A percentile compares a stretch with the other conserved stretches of the same genome.
Conservation (phyloP, 2,888 invertebrate genomes). For the Campoplex nolae region DNA sequence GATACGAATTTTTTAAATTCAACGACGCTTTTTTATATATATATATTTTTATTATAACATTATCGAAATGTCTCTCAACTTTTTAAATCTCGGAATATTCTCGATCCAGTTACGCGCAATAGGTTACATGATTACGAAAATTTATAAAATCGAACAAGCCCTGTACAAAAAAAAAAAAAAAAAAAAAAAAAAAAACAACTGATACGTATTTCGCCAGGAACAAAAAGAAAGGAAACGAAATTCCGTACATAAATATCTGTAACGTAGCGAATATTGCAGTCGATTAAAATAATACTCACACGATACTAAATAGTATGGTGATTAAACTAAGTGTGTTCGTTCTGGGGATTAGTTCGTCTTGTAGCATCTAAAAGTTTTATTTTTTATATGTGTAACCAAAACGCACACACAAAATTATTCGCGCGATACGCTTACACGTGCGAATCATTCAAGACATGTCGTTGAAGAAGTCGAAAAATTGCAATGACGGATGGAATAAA, state of each 20-base stretch:
- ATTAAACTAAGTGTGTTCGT: slow-evolving; percentile 52
- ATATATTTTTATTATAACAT: no score
- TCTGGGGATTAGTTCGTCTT: slow-evolving; percentile 54
- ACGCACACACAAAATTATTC: slow-evolving; percentile 18
- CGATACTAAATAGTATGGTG: slow-evolving; percentile 17
- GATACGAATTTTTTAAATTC: background rate
- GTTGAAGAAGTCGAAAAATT: background rate
- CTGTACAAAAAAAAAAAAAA: slow-evolving; percentile 45
- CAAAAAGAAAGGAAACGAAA: slow-evolving; percentile 16
- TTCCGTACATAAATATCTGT: slow-evolving; percentile 29
- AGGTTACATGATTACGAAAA: slow-evolving; percentile 9
- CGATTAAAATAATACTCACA: slow-evolving; percentile 37
- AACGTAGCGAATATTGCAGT: slow-evolving; percentile 45
- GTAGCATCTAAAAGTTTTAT: slow-evolving; percentile 69
- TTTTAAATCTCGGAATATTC: slow-evolving; percentile 42
- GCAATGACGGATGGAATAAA: background rate
- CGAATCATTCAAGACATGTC: background rate
- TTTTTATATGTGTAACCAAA: slow-evolving; percentile 64
- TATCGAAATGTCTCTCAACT: background rate
- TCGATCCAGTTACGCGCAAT: slow-evolving; percentile 26
- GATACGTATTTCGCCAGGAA: slow-evolving; percentile 43
- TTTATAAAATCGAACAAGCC: background rate
- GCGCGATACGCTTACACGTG: slow-evolving; percentile 23
- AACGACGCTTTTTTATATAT: background rate
- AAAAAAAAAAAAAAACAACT: slow-evolving; percentile 35